Percentiles rank a stretch among this genome's conserved stretches.
Conservation (phyloP, 2,113 vertebrate genomes). For the Proteles cristata region DNA sequence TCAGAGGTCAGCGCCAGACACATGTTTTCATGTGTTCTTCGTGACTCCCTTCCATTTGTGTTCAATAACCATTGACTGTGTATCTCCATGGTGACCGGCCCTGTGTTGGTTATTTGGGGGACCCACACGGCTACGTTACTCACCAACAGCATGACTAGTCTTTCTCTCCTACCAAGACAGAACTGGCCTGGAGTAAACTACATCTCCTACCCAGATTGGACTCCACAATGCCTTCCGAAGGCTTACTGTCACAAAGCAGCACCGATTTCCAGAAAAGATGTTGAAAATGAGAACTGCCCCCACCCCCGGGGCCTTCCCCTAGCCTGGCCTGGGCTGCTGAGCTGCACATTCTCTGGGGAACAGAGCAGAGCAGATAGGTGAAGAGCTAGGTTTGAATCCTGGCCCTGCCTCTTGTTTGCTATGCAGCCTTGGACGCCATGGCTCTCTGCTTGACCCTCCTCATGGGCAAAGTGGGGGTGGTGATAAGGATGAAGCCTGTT, state of each 20-base stretch:
- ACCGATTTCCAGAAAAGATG: not conserved
- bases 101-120: not conserved
- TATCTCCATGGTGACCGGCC: not conserved
- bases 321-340: not conserved
- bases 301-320: rapidly evolving
- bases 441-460: not conserved
- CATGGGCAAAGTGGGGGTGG: not conserved
- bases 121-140: not conserved
- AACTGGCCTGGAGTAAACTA: not conserved
- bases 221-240: not conserved
- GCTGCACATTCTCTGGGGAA: not conserved
- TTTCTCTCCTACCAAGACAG: not conserved
- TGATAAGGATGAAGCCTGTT: not conserved
- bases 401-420: not conserved
- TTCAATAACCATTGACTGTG: not conserved
- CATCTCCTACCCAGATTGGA: not conserved
- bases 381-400: not conserved
- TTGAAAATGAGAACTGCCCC: not conserved
- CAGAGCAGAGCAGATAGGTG: not conserved
- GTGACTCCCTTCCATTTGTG: not conserved
- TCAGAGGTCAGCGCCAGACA: not conserved
- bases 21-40: not conserved
- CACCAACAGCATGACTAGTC: not conserved
- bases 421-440: too few relatives aligned
- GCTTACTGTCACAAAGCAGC: not conserved